Conservation (phyloP, 2,888 invertebrate genomes). For the Agriopis leucophaearia region DNA sequence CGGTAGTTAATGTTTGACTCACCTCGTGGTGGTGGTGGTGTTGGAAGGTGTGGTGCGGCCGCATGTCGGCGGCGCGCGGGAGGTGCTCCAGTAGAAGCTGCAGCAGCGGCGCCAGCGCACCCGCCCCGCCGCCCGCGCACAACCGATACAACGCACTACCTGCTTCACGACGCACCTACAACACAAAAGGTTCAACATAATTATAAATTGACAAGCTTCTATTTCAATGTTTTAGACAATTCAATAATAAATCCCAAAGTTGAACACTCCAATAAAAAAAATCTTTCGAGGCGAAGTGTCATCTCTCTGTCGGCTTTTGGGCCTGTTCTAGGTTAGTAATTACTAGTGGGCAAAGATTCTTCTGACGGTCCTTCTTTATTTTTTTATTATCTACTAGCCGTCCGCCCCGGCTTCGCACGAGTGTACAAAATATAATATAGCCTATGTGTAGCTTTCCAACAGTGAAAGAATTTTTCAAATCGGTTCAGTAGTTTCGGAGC, state of each 20-base stretch:
- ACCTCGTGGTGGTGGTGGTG: constrained; percentile 70
- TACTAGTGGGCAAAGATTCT: too few relatives aligned
- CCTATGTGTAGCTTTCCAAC: too few relatives aligned
- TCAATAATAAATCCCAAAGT: too few relatives aligned
- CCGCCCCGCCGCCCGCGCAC: constrained; percentile 91
- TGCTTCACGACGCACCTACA: constrained; percentile 94
- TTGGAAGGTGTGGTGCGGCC: constrained; percentile 78
- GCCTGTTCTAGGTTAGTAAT: too few relatives aligned
- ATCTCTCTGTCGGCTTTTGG: neutral
- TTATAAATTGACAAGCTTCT: neutral
- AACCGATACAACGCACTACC: constrained; percentile 96
- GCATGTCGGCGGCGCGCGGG: constrained; percentile 94
- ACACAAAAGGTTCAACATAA: neutral
- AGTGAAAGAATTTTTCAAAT: too few relatives aligned
- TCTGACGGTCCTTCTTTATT: too few relatives aligned
- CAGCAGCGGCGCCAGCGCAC: constrained; percentile 91
- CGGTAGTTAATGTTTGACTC: constrained; percentile 6
- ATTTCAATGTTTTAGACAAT: too few relatives aligned
- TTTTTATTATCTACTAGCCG: too few relatives aligned
- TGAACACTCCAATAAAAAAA: too few relatives aligned
- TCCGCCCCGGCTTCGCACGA: too few relatives aligned
- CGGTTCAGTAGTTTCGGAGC: too few relatives aligned
- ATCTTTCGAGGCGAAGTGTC: neutral
- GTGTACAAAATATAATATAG: too few relatives aligned
- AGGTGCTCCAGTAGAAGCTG: constrained; percentile 93